Evolutionary conservation across 2,797 vertebrate genomes (phyloP), one percentile per base, ranked within the genome.

Genomic region (Bradypus variegatus): DNA sequence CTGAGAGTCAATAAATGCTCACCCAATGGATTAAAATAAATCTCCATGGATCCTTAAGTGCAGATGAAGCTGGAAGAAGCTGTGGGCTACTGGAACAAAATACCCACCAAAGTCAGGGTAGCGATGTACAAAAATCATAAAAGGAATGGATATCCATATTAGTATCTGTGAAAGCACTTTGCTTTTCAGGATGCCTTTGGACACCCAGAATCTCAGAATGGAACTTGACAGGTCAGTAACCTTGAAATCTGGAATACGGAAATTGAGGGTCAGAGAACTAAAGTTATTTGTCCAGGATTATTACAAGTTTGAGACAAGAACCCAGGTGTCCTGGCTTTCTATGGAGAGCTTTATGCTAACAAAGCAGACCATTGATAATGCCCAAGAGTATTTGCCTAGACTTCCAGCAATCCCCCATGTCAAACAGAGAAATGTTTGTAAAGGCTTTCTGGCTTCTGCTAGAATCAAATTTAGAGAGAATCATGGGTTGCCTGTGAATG

Each of bases 141-240:
- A 11, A n/a, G 5, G 48, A 33, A 15, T 10, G 8, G 8, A 2
- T 18, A 11, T 10, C n/a, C 29, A 4, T 65, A 0, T 48, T n/a
- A 69, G n/a, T n/a, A 13, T 6, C 8, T 1, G 13, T 21, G 55
- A 75, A 48, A 69, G 12, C 70, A 62, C 38, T 60, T 53, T 14
- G 80, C 55, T 81, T 69, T 45, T 41, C 45, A 4, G 2, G 33
- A 23, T 41, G 19, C 70, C 33, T 65, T 21, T 29, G n/a, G n/a
- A 60, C 50, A 21, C 18, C 21, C 58, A 67, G 27, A 21, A 31
- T n/a, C 55, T 23, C 33, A 62, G 73, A 55, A 2, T 2, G 8
- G 45, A 55, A 31, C 36, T 84, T 86, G 33, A 5, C 12, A 41
- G 41, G 29, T 48, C 38, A 36, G 11, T 15, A 36, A 10, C 19